Conservation (phyloP, 2,888 invertebrate species). For the Tinea semifulvella region DNA sequence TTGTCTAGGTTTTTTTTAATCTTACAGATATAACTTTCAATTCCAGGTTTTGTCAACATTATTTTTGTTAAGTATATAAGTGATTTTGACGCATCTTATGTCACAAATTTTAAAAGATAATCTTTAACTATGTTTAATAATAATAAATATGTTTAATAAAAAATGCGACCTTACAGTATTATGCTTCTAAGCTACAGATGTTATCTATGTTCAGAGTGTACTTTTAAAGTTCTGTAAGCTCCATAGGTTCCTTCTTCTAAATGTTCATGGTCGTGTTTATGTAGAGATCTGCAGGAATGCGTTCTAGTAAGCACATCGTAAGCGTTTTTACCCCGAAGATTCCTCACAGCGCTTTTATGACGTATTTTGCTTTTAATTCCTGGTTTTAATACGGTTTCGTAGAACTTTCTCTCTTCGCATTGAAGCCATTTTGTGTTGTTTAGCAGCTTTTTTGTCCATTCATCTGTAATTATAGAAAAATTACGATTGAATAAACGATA, state of each 20-base stretch:
- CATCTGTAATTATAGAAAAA: constrained; percentile 59
- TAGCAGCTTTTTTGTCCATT: constrained; percentile 76
- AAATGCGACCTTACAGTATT: too few relatives aligned
- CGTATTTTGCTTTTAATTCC: constrained; percentile 30
- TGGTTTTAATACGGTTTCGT: constrained; percentile 50
- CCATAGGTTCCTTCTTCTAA: constrained; percentile 46
- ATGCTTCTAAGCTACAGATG: background rate
- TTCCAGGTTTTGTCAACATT: too few relatives aligned
- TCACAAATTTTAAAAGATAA: too few relatives aligned
- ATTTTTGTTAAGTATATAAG: too few relatives aligned
- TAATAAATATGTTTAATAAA: too few relatives aligned
- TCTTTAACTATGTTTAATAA: too few relatives aligned
- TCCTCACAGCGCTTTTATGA: constrained; percentile 38
- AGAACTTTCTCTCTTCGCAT: constrained; percentile 65
- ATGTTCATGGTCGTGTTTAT: constrained; percentile 41
- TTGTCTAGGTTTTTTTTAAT: too few relatives aligned
- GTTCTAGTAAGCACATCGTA: constrained; percentile 51
- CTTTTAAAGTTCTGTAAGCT: constrained; percentile 48
- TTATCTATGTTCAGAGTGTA: constrained; percentile 19
- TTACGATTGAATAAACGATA: too few relatives aligned
- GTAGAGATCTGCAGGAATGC: constrained; percentile 45
- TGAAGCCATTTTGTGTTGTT: constrained; percentile 76
- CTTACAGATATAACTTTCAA: too few relatives aligned
- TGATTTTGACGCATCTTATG: too few relatives aligned
- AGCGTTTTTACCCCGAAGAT: constrained; percentile 32